A percentile compares a stretch with the other conserved stretches of the same genome.
These are phyloP conservation scores for Saturnia japonica DNA, from an alignment of 2,888 invertebrate species.

Conservation along the genomic window DNA sequence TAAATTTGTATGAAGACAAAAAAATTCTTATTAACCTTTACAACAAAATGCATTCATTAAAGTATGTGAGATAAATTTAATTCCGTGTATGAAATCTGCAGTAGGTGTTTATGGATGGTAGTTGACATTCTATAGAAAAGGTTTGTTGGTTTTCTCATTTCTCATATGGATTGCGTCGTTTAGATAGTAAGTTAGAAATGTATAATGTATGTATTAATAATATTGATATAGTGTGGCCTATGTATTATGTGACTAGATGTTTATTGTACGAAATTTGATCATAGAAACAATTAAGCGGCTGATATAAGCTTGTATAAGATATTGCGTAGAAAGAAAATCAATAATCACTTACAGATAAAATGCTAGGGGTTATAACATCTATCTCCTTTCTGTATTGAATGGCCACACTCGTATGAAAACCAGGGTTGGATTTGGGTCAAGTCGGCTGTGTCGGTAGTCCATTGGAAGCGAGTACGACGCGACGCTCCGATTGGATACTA, in stretches of 20 bases:
- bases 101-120: background rate
- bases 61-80: background rate
- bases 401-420: constrained; percentile 22
- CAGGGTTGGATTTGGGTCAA: constrained; percentile 22
- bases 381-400: constrained; percentile 21
- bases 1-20: background rate
- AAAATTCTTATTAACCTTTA: background rate
- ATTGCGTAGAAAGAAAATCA: constrained; percentile 18
- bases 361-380: constrained; percentile 8
- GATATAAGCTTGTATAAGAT: background rate
- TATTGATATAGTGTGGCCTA: background rate
- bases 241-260: background rate
- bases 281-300: background rate
- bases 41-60: background rate
- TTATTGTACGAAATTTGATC: background rate
- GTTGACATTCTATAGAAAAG: background rate
- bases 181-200: background rate
- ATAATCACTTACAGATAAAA: constrained; percentile 18
- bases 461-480: constrained; percentile 4
- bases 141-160: background rate
- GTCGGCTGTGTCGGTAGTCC: constrained; percentile 16
- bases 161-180: background rate
- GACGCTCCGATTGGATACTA: constrained; percentile 11
- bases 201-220: background rate
- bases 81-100: background rate